These are phyloP conservation scores for Cantharis rufa DNA, from an alignment of 2,888 invertebrate genomes.

Conservation along the genomic window DNA sequence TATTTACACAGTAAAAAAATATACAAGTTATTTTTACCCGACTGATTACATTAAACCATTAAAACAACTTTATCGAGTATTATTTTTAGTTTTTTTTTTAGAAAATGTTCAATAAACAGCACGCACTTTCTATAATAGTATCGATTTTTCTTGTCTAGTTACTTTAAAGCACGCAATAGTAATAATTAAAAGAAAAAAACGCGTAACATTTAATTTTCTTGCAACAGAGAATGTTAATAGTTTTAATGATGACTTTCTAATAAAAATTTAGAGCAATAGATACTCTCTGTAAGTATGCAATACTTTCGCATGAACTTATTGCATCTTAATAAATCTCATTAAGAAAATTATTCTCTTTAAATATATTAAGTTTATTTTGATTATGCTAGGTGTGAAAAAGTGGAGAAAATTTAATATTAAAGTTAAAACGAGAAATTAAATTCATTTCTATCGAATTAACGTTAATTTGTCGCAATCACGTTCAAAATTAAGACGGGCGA, in stretches of 20 bases:
- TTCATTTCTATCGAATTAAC: background rate
- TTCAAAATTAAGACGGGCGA: background rate
- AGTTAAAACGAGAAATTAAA: background rate
- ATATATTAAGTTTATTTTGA: background rate
- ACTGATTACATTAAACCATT: background rate
- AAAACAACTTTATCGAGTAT: background rate
- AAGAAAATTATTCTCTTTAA: background rate
- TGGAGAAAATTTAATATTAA: background rate
- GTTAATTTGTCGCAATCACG: background rate
- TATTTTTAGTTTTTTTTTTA: background rate
- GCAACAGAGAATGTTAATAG: background rate
- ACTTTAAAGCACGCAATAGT: background rate
- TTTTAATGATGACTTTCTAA: background rate
- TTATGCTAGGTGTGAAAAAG: background rate
- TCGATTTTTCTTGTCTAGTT: background rate
- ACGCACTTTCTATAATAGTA: background rate
- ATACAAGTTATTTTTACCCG: background rate
- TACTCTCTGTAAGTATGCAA: background rate
- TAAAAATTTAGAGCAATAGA: background rate
- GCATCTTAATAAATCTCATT: background rate
- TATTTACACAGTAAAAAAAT: background rate
- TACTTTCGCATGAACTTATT: background rate
- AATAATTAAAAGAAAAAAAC: background rate
- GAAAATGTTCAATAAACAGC: background rate
- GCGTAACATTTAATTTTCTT: background rate